Base-by-base conservation (phyloP, 2,797 vertebrate species). In the Neostethus bicornis region DNA sequence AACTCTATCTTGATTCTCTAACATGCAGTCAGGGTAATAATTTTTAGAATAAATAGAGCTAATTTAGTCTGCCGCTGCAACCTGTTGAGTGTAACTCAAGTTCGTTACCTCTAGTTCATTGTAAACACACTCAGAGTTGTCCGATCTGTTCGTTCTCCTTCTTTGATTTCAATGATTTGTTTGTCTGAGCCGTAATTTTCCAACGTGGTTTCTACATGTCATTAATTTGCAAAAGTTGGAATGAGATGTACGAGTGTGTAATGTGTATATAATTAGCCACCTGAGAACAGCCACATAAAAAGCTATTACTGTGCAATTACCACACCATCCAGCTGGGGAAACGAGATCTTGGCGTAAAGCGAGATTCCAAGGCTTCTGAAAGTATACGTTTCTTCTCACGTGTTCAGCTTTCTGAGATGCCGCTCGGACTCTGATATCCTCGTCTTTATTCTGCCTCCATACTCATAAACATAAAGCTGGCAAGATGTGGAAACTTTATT, bases 221-320 rank as follows among this genome's bases (percentile, higher is more conserved):
- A 84, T 92, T 91, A 91, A 92, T 91, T 90, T 85, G 77, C 77
- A 47, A 66, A 87, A 86, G 90, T 87, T 87, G 90, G 89, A 91
- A 92, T 86, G 92, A 92, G 90, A 91, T 86, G 80, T 66, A 85
- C 79, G 86, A 80, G 81, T 87, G 88, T 92, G 90, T 92, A 91
- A 91, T 90, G 85, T 89, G 89, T 90, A 83, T 91, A 85, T 92
- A 92, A 93, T 93, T 92, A 92, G 87, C 85, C 88, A 92, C 90
- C 89, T 90, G 90, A 92, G 89, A 90, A 77, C 85, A 87, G 86
- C 89, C 84, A 88, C 88, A 92, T 93, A 90, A 91, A 92, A 91
- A 89, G 79, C 90, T 86, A 90, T 92, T 90, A 91, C 89, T 61
- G 81, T 89, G 88, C 90, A 92, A 92, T 92, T 92, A 93, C 88